Evolutionary conservation across 2,797 vertebrate genomes (phyloP), one percentile per base, ranked within the genome.

Genomic region (Hippocampus kuda): DNA sequence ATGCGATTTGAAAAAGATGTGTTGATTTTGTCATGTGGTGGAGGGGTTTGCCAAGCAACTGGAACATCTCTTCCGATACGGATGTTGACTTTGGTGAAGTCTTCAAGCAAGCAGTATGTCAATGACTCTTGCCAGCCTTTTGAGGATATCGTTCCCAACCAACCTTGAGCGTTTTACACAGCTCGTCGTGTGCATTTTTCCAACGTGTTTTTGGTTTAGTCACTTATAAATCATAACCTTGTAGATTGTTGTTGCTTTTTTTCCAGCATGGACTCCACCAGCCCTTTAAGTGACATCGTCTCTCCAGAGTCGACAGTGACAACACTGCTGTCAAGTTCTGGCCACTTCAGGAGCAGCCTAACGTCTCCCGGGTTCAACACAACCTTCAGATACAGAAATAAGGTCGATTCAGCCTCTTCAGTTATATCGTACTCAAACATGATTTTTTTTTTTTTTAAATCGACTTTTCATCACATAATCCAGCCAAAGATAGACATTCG

Each of bases 231-330:
- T 15, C 4, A 1, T 54, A 65, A 62, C 10, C 27, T 62, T 3
- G 27, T 3, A 46, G 16, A 38, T 38, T 38, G 34, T 38, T 38
- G 34, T 38, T 24, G n/a, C n/a, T 2, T 8, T 18, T 20, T 13
- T 27, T 6, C 73, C 63, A 65, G 63, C 41, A 89, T 92, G 86
- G 83, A 77, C 26, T 73, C 71, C 73, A 79, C 77, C 48, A 15
- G 73, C 18, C 66, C 61, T 75, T 79, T 73, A 6, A 63, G 51
- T 15, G 77, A 77, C 4, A 1, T 46, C 38, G 68, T 78, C 63
- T 93, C 92, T 72, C 90, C 86, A 0, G 91, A 93, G 72, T 93
- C 93, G 0, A 92, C 90, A 0, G 84, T 91, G 1, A 92, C 93
- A 26, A 91, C 91, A 4, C 88, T 96, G 65, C 75, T 95, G 70